These are phyloP conservation scores for Pluvialis apricaria DNA, from an alignment of 2,113 vertebrate species.

Conservation along the genomic window DNA sequence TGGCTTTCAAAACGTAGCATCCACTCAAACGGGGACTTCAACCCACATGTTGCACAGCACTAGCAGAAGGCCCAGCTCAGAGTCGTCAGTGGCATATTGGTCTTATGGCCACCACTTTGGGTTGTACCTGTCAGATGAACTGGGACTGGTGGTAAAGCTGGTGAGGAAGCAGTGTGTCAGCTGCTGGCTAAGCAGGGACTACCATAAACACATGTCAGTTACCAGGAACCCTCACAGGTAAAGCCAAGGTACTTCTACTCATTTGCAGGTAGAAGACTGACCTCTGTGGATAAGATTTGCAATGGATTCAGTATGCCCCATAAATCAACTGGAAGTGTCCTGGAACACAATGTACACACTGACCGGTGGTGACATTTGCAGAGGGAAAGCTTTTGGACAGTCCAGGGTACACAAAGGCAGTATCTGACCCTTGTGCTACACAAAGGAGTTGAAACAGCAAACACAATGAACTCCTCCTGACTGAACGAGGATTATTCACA, in stretches of 20 bases:
- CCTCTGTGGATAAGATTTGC: neutral
- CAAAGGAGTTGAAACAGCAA: neutral
- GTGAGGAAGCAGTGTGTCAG: neutral
- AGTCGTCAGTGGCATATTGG: too few species aligned
- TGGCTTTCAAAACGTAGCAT: neutral
- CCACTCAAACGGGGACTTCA: neutral
- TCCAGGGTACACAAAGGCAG: neutral
- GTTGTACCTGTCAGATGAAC: neutral
- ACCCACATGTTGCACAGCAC: neutral
- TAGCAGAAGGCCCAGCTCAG: neutral
- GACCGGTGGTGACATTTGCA: neutral
- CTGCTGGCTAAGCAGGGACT: neutral
- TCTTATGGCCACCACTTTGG: neutral
- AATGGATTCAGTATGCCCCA: neutral
- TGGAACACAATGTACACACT: neutral
- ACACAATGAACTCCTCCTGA: neutral
- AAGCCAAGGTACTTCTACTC: neutral
- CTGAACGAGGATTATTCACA: fast-evolving
- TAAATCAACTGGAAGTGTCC: neutral
- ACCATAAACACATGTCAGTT: neutral
- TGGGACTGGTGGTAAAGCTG: neutral
- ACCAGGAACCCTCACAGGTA: neutral
- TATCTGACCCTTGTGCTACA: neutral
- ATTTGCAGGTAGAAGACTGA: neutral
- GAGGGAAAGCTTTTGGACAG: neutral